A percentile compares a stretch with the other conserved stretches of the same genome.
Evolutionary conservation across 2,113 vertebrate genomes (phyloP).

Genomic region (Ramphastos sulfuratus): DNA sequence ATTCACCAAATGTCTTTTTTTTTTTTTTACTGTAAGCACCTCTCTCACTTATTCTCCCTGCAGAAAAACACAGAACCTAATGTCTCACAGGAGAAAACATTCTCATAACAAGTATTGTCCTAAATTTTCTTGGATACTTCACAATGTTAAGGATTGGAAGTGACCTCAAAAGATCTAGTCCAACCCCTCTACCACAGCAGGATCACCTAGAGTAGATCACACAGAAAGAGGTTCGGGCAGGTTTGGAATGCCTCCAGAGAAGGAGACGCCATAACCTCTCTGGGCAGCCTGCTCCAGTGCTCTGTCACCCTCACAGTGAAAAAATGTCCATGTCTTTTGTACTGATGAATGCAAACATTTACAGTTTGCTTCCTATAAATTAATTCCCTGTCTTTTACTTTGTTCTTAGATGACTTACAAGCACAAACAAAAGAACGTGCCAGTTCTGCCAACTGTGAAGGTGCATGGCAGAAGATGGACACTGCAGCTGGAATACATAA

Average conservation of each 20-base stretch:
- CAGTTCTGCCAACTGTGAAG: constrained; percentile 52
- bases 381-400: background rate
- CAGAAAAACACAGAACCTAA: background rate
- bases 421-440: constrained; percentile 64
- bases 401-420: constrained; percentile 76
- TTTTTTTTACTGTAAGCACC: background rate
- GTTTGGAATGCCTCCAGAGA: too few species aligned
- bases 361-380: background rate
- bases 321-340: background rate
- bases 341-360: background rate
- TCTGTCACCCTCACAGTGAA: too few species aligned
- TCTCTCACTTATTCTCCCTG: rapidly evolving
- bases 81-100: background rate
- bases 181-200: too few species aligned
- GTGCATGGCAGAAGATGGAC: constrained; percentile 29
- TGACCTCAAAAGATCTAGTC: too few species aligned
- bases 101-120: background rate
- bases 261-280: too few species aligned
- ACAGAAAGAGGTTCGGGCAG: too few species aligned
- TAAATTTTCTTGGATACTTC: background rate
- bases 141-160: background rate
- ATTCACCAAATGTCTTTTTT: background rate
- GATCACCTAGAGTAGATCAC: too few species aligned
- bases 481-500: constrained; percentile 14
- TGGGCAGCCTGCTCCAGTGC: too few species aligned